Evolutionary conservation across 2,888 invertebrate genomes (phyloP).

Genomic region (Parapristionchus giblindavisi): DNA sequence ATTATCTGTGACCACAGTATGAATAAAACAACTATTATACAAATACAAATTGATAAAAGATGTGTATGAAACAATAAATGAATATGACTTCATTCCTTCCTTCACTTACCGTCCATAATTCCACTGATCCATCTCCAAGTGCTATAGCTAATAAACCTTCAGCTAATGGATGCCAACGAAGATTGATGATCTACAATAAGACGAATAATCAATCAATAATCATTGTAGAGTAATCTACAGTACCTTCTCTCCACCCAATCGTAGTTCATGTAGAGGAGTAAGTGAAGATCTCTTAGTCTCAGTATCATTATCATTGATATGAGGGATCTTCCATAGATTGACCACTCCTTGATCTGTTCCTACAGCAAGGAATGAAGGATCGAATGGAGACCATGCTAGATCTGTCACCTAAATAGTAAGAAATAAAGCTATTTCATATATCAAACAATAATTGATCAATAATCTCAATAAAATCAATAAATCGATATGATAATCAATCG

Average conservation of each 20-base stretch:
- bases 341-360: conserved; percentile 80
- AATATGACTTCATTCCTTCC: not conserved
- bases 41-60: too few species aligned
- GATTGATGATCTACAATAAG: conserved; percentile 82
- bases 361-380: conserved; percentile 82
- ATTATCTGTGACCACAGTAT: not conserved
- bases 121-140: conserved; percentile 78
- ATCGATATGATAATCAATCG: not conserved
- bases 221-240: not conserved
- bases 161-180: conserved; percentile 89
- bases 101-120: conserved; percentile 40
- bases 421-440: not conserved
- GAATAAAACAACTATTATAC: too few species aligned
- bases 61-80: not conserved
- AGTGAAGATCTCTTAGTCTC: conserved; percentile 47
- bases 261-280: conserved; percentile 48
- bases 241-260: conserved; percentile 58
- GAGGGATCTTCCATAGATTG: conserved; percentile 50
- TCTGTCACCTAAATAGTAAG: conserved; percentile 75
- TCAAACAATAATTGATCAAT: not conserved
- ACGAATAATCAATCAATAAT: not conserved
- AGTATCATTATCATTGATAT: conserved; percentile 5
- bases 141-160: conserved; percentile 86
- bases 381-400: conserved; percentile 93
- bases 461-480: not conserved